phyloP scores from a whole-genome alignment of 1,140 invertebrate genomes.

The Drosophila leontia region DNA sequence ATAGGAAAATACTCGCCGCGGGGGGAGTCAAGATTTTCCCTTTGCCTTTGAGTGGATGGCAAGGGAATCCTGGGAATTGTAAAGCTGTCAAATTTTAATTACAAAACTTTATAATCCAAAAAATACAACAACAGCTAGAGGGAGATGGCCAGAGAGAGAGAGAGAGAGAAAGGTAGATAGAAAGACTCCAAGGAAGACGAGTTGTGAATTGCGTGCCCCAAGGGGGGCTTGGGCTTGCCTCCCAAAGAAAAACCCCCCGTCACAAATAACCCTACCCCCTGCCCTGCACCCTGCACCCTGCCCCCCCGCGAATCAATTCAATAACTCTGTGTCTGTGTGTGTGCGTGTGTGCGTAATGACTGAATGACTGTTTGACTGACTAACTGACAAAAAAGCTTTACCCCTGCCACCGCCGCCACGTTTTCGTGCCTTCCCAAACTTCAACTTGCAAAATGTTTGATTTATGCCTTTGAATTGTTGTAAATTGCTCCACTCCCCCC shows the following conservation, averaged over 20 bases:
- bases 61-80: constrained; percentile 73
- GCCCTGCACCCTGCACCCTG: accelerated
- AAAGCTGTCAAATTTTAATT: constrained; percentile 84
- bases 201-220: constrained; percentile 33
- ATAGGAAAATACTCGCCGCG: constrained; percentile 53
- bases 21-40: constrained; percentile 41
- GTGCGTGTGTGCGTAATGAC: constrained; percentile 75
- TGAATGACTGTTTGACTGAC: constrained; percentile 57
- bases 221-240: constrained; percentile 4
- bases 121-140: constrained; percentile 59
- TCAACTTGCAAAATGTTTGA: constrained; percentile 78
- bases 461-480: constrained; percentile 80
- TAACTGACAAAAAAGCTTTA: constrained; percentile 32
- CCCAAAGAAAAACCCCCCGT: neutral
- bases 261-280: neutral
- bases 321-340: constrained; percentile 62
- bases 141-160: neutral
- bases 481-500: constrained; percentile 56
- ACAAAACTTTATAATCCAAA: constrained; percentile 84
- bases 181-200: constrained; percentile 16
- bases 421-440: constrained; percentile 49
- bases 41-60: neutral
- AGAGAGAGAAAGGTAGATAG: neutral
- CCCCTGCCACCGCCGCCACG: neutral
- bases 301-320: constrained; percentile 69